Percentiles rank a stretch among this genome's conserved stretches.
Conservation (phyloP, 2,797 vertebrate genomes). For the Chelon labrosus region DNA sequence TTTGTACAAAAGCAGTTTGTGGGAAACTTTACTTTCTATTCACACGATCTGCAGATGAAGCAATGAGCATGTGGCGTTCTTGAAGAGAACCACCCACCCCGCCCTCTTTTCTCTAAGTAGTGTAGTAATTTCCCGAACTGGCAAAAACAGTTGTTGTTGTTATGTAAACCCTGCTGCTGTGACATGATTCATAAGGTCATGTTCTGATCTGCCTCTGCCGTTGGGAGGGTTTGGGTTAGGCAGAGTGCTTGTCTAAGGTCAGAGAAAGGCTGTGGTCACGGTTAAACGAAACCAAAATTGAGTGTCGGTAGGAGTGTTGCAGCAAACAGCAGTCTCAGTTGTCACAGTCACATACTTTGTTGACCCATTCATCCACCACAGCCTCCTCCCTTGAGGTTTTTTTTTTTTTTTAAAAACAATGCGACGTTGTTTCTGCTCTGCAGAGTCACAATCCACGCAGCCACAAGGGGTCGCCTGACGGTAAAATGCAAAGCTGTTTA, state of each 20-base stretch:
- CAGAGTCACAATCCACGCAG: no score
- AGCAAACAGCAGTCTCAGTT: background rate
- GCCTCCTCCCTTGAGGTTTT: background rate
- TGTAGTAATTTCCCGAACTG: no score
- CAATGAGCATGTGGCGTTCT: no score
- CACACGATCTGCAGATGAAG: no score
- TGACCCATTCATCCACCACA: background rate
- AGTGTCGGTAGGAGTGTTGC: background rate
- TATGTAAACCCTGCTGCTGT: no score
- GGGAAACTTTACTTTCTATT: no score
- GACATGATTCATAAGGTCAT: background rate
- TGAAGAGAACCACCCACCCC: no score
- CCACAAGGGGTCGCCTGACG: background rate
- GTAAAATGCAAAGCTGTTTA: background rate
- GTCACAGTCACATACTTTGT: background rate
- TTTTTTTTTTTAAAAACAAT: background rate
- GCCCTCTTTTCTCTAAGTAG: no score
- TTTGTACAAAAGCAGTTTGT: background rate
- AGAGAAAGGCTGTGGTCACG: background rate
- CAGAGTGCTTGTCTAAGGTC: background rate
- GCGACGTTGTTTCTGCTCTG: no score
- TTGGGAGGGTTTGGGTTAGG: no score
- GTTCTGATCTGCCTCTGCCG: background rate
- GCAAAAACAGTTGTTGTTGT: no score
- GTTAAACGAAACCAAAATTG: conserved; percentile 7